phyloP scores from a whole-genome alignment of 1,140 invertebrate genomes.

The Heliconius nattereri region DNA sequence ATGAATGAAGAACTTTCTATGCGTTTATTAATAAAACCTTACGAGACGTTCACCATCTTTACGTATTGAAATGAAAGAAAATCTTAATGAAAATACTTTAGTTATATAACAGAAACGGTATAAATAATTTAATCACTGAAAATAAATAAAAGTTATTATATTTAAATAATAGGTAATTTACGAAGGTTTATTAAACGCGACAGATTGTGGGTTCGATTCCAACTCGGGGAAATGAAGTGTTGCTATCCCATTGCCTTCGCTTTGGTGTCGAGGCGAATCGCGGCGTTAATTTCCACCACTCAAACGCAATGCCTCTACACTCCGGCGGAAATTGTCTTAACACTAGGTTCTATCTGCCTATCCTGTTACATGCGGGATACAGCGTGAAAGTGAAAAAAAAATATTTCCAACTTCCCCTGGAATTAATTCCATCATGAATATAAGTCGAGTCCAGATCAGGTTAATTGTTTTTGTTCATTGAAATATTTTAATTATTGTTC shows the following conservation, averaged over 20 bases:
- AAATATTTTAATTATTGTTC: background rate
- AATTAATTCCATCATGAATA: background rate
- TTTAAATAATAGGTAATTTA: no score
- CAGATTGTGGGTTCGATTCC: no score
- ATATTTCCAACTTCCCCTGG: background rate
- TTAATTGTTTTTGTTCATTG: slow-evolving; percentile 10
- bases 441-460: background rate
- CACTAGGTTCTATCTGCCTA: background rate
- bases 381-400: no score
- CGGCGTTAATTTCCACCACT: no score
- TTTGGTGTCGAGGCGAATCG: no score
- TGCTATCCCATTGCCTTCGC: no score
- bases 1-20: background rate
- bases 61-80: background rate
- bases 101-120: background rate
- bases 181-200: no score
- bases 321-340: background rate
- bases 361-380: no score
- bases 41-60: background rate
- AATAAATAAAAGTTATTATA: background rate
- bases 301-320: no score
- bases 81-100: background rate
- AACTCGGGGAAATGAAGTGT: no score
- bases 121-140: background rate
- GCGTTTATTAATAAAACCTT: slow-evolving; percentile 2